These are phyloP conservation scores for Chrysotoxum bicinctum DNA, from an alignment of 2,888 invertebrate genomes.

Conservation along the genomic window DNA sequence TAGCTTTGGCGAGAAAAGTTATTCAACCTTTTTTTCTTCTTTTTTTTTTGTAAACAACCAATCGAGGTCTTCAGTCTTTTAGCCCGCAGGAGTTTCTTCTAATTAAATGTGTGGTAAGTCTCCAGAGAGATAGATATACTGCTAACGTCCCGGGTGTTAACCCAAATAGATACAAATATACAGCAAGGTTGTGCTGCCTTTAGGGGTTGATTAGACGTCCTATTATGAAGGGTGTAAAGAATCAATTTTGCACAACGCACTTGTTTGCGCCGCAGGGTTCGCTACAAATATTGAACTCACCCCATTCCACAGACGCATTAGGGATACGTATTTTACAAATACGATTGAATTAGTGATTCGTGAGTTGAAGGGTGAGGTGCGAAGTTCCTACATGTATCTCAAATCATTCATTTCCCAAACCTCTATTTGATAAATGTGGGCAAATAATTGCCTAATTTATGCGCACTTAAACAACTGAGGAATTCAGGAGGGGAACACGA, in stretches of 20 bases:
- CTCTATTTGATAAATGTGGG: conserved; percentile 72
- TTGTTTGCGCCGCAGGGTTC: conserved; percentile 65
- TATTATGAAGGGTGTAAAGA: conserved; percentile 62
- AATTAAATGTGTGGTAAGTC: conserved; percentile 67
- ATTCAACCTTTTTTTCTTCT: conserved; percentile 45
- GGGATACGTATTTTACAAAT: not conserved
- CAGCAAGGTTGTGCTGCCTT: conserved; percentile 35
- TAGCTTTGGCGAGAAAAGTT: conserved; percentile 61
- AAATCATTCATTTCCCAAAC: conserved; percentile 50
- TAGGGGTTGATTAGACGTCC: conserved; percentile 66
- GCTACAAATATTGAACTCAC: conserved; percentile 36
- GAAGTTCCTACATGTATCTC: not conserved
- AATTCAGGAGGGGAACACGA: conserved; percentile 13
- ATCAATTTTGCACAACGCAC: conserved; percentile 69
- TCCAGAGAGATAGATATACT: conserved; percentile 40
- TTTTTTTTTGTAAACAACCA: not conserved
- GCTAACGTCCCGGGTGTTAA: conserved; percentile 46
- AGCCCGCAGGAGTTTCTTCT: conserved; percentile 65
- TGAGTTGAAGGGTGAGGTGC: not conserved
- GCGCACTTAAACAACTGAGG: conserved; percentile 44
- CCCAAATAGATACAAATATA: conserved; percentile 55
- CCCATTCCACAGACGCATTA: not conserved
- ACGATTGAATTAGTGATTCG: conserved; percentile 37
- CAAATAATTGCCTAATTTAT: conserved; percentile 73
- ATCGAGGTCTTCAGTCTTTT: conserved; percentile 10